Conservation (phyloP, 2,113 vertebrate genomes). For the Lucifuga dentata region DNA sequence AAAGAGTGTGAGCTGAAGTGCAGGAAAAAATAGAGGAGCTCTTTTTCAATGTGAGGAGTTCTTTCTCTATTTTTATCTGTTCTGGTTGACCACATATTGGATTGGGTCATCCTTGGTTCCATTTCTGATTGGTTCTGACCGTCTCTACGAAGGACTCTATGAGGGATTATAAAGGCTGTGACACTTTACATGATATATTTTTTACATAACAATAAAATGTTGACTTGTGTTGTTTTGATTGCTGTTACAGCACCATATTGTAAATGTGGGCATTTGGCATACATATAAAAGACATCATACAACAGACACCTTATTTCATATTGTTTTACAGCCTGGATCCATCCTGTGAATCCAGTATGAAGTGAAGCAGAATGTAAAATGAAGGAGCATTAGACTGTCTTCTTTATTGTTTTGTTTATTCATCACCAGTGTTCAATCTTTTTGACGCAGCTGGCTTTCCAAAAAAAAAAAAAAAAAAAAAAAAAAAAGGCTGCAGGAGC, state of each 20-base stretch:
- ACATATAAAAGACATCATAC: constrained; percentile 7
- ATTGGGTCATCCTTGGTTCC: no score
- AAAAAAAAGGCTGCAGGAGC: constrained; percentile 24
- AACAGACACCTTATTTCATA: constrained; percentile 1
- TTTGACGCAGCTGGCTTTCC: constrained; percentile 3
- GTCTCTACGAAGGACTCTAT: no score
- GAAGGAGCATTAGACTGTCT: constrained; percentile 1
- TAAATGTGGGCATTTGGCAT: not conserved
- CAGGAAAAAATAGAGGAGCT: no score
- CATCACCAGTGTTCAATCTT: not conserved
- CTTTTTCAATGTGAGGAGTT: no score
- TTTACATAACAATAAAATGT: no score
- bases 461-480: constrained; percentile 1
- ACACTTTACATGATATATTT: no score
- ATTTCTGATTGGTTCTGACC: no score
- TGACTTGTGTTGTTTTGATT: not conserved
- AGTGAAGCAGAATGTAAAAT: constrained; percentile 22
- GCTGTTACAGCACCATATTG: not conserved
- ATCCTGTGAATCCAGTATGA: constrained; percentile 5
- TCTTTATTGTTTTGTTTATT: constrained; percentile 24
- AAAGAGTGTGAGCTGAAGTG: no score
- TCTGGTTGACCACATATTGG: no score
- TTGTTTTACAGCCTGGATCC: not conserved
- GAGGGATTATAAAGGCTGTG: no score
- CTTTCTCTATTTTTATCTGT: no score